Evolutionary conservation across 2,888 invertebrate species (phyloP), one percentile per base, ranked within the genome.

Genomic region (Liopterus haemorrhoidalis): DNA sequence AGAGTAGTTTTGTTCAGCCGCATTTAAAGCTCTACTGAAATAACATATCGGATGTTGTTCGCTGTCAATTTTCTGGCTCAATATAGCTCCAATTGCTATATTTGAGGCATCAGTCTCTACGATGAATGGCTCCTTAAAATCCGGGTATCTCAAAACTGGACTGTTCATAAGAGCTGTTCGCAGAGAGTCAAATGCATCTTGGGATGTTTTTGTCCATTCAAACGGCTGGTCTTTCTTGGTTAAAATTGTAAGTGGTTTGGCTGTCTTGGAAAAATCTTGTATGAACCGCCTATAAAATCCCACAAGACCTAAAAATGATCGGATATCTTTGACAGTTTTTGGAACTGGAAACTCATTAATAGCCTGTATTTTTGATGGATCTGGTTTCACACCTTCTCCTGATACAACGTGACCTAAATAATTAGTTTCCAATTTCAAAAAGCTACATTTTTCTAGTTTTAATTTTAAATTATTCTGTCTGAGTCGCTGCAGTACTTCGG

Each of bases 281-380:
- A 54, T 42, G 31, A 54, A 55, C 4, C 48, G 16, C 16, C 55
- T 9, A 28, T 55, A 57, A 20, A 52, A 56, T 6, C 52, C 48
- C 2, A 46, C 49, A 2, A 56, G 31, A 3, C 51, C 54, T 4
- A 54, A 28, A 19, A 56, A 57, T n/a, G 44, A 24, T 14, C 49
- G 27, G 3, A 57, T 36, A 5, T 52, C 49, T 25, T 54, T 53
- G 3, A 38, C 41, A 5, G 22, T 49, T 41, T 47, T 52, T 3
- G 53, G 51, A 15, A 27, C 12, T 2, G 53, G 50, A 22, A 46
- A 54, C 2, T 53, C 27, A n/a, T 21, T 15, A 1, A 54, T 44
- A 2, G 47, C 48, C 1, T 18, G 5, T 5, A 49, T 33, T 27
- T 51, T 53, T 2, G 16, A 11, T 2, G 53, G 51, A 14, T 51